These are phyloP conservation scores for Eupithecia tripunctaria DNA, from an alignment of 2,888 invertebrate species.

Conservation along the genomic window DNA sequence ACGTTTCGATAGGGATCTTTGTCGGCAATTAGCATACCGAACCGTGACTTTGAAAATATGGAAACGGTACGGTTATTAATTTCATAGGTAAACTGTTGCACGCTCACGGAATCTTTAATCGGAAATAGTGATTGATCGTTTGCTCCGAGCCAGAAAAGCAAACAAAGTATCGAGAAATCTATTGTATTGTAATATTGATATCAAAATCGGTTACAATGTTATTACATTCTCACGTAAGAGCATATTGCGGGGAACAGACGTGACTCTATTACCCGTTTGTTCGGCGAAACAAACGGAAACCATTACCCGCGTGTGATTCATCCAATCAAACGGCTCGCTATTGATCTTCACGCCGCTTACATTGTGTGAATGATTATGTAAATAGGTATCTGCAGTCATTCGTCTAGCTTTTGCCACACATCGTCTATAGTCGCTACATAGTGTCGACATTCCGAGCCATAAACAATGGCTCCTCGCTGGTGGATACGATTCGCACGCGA, in stretches of 20 bases:
- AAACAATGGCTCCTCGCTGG: background rate
- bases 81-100: slow-evolving; percentile 31
- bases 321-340: background rate
- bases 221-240: background rate
- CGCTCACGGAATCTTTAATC: background rate
- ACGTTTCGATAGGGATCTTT: slow-evolving; percentile 38
- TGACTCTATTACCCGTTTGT: background rate
- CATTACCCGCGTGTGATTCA: background rate
- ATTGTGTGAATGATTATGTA: background rate
- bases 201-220: background rate
- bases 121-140: slow-evolving; percentile 7
- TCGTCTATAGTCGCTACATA: background rate
- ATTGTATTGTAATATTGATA: background rate
- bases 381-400: background rate
- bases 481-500: background rate
- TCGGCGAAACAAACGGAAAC: background rate
- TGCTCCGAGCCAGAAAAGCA: background rate
- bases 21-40: slow-evolving; percentile 43
- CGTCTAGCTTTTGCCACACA: background rate
- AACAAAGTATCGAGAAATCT: background rate
- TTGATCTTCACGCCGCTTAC: background rate
- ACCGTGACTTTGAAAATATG: slow-evolving; percentile 40
- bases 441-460: background rate
- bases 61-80: slow-evolving; percentile 45
- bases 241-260: background rate